Conservation (phyloP, 2,888 invertebrate genomes). For the Pyrocoelia pectoralis region DNA sequence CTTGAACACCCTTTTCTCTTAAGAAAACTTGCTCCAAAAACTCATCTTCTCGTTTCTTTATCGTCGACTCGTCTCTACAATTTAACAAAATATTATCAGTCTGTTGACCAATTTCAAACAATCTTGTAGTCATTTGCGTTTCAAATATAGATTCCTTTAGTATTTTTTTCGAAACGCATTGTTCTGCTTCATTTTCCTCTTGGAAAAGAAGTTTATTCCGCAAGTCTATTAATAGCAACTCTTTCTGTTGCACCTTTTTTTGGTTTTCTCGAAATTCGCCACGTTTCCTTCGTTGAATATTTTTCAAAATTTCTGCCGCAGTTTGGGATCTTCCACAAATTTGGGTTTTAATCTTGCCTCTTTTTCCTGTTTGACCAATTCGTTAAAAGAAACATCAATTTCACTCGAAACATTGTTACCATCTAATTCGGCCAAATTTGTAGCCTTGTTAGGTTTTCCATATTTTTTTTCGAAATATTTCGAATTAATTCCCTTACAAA, state of each 20-base stretch:
- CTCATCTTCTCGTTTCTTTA: conserved; percentile 62
- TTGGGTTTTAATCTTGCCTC: conserved; percentile 38
- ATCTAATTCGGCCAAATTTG: too few species aligned
- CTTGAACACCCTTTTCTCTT: conserved; percentile 35
- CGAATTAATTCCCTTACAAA: conserved; percentile 49
- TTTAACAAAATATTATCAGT: conserved; percentile 65
- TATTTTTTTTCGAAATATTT: conserved; percentile 35
- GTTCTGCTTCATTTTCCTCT: conserved; percentile 64
- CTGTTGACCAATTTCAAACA: conserved; percentile 69
- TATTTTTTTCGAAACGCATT: conserved; percentile 64
- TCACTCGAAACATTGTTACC: not conserved
- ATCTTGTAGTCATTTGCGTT: conserved; percentile 70
- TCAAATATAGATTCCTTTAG: conserved; percentile 71
- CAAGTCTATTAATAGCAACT: conserved; percentile 60
- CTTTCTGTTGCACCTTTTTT: conserved; percentile 63
- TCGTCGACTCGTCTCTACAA: conserved; percentile 62
- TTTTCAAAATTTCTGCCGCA: conserved; percentile 62
- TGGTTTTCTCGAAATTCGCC: conserved; percentile 60
- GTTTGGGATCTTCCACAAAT: conserved; percentile 44
- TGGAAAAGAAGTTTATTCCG: conserved; percentile 65
- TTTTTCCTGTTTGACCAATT: conserved; percentile 46
- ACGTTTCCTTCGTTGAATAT: conserved; percentile 60
- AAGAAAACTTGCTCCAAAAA: conserved; percentile 52
- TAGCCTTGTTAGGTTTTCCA: too few species aligned
- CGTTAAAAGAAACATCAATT: conserved; percentile 39